These are phyloP conservation scores for Lochmaea crataegi DNA, from an alignment of 2,888 invertebrate species.

Conservation along the genomic window DNA sequence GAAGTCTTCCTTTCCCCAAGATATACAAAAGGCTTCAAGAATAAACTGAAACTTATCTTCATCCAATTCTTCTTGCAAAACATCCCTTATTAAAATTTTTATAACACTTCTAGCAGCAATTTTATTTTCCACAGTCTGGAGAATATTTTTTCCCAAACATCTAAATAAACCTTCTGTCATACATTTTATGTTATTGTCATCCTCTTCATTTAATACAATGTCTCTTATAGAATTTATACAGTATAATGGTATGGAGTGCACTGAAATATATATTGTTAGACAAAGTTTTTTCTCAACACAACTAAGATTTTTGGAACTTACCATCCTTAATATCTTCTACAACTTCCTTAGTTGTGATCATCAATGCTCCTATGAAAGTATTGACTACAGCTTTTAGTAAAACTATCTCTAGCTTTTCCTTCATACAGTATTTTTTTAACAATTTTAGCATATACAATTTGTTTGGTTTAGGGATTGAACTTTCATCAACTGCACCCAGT, in stretches of 20 bases:
- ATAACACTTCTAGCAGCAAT: conserved; percentile 31
- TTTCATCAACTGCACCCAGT: conserved; percentile 34
- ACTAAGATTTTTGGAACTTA: conserved; percentile 15
- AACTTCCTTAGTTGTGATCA: conserved; percentile 26
- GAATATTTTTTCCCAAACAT: conserved; percentile 30
- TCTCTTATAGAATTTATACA: conserved; percentile 35
- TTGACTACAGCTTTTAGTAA: conserved; percentile 42
- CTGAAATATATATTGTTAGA: conserved; percentile 34
- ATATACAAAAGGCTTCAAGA: conserved; percentile 46
- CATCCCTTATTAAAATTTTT: conserved; percentile 37
- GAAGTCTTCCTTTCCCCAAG: conserved; percentile 45
- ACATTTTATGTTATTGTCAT: conserved; percentile 28
- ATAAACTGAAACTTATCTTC: conserved; percentile 46
- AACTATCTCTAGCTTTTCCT: conserved; percentile 29
- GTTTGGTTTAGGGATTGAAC: conserved; percentile 24
- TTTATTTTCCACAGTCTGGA: conserved; percentile 28
- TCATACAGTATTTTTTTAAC: conserved; percentile 36
- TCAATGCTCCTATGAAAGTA: conserved; percentile 42
- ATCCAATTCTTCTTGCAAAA: conserved; percentile 44
- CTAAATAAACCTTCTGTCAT: conserved; percentile 40
- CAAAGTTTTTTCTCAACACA: neutral
- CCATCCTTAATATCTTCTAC: conserved; percentile 27
- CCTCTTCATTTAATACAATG: conserved; percentile 36
- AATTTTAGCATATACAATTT: conserved; percentile 43
- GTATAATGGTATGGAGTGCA: conserved; percentile 21